A percentile compares a stretch with the other conserved stretches of the same genome.
phyloP scores from a whole-genome alignment of 2,797 vertebrate species.

The Sebastes vulpes region DNA sequence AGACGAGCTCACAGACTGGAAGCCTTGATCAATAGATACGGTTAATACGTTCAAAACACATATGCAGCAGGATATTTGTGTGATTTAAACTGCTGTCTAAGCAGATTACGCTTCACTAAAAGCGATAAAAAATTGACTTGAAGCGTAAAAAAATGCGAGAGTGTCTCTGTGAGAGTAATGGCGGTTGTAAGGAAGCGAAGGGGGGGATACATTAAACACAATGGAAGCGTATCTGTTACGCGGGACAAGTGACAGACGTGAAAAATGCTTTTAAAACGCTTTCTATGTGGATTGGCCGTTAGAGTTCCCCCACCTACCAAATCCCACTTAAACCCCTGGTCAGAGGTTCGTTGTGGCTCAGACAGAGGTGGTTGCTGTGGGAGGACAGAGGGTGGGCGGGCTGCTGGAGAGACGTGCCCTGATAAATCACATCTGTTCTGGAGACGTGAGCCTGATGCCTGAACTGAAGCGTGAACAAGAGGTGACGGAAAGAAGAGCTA shows the following conservation, averaged over 20 bases:
- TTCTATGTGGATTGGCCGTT: not conserved
- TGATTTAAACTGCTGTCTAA: not conserved
- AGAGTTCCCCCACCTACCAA: not conserved
- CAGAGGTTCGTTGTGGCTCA: not conserved
- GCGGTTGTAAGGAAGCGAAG: not conserved
- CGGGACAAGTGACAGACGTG: too few relatives aligned
- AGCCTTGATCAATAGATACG: not conserved
- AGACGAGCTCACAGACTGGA: not conserved
- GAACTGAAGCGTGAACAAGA: constrained; percentile 55
- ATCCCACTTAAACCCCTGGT: not conserved
- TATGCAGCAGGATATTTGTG: not conserved
- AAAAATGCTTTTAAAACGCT: not conserved
- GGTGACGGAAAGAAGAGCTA: constrained; percentile 21
- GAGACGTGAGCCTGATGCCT: constrained; percentile 49
- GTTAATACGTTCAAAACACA: not conserved
- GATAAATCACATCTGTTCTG: constrained; percentile 69
- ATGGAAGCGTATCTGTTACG: too few relatives aligned
- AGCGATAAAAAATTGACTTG: not conserved
- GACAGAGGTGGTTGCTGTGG: constrained; percentile 10
- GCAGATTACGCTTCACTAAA: not conserved
- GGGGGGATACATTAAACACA: too few relatives aligned
- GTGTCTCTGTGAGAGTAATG: not conserved
- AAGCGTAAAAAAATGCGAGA: too few relatives aligned
- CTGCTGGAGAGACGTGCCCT: constrained; percentile 8
- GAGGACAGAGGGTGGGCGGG: constrained; percentile 23